Percentiles rank a stretch among this genome's conserved stretches.
Conservation (phyloP, 1,140 invertebrate genomes). For the Trachymyrmex septentrionalis region DNA sequence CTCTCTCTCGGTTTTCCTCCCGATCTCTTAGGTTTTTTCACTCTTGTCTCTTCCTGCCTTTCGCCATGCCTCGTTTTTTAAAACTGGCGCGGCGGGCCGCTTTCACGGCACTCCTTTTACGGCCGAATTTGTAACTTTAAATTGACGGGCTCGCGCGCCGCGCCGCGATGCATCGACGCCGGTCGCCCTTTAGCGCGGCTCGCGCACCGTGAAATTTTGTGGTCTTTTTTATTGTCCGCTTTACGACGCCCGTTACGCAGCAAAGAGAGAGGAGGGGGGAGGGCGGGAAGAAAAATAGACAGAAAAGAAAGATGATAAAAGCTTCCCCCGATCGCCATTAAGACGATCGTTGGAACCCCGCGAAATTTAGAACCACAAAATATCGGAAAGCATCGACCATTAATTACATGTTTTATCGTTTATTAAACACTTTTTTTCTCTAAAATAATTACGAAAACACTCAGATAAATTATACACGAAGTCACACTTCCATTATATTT, state of each 20-base stretch:
- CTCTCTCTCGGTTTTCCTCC: slow-evolving; percentile 12
- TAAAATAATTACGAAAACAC: slow-evolving; percentile 8
- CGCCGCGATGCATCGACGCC: slow-evolving; percentile 50
- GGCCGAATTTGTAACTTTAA: slow-evolving; percentile 85
- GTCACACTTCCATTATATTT: slow-evolving; percentile 11
- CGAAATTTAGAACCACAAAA: slow-evolving; percentile 29
- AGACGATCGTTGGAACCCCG: slow-evolving; percentile 22
- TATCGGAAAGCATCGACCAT: not conserved
- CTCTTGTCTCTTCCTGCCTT: slow-evolving; percentile 16
- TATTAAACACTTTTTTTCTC: not conserved
- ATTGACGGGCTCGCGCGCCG: slow-evolving; percentile 77
- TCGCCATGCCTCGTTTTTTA: slow-evolving; percentile 47
- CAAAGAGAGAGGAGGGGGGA: not conserved
- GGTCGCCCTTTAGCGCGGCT: slow-evolving; percentile 44
- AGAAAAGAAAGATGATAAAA: slow-evolving; percentile 17
- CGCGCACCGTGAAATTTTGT: slow-evolving; percentile 75
- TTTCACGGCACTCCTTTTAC: slow-evolving; percentile 79
- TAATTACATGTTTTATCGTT: slow-evolving; percentile 8
- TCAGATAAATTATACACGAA: not conserved
- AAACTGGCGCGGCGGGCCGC: slow-evolving; percentile 49
- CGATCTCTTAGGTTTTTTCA: slow-evolving; percentile 11
- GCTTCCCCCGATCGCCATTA: slow-evolving; percentile 51
- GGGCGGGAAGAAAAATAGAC: not conserved
- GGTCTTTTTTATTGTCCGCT: slow-evolving; percentile 72
- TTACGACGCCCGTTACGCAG: slow-evolving; percentile 64